phyloP scores from a whole-genome alignment of 30 jellyfish, hydroid and myxozoan species.

The Hydractinia symbiolongicarpus region DNA sequence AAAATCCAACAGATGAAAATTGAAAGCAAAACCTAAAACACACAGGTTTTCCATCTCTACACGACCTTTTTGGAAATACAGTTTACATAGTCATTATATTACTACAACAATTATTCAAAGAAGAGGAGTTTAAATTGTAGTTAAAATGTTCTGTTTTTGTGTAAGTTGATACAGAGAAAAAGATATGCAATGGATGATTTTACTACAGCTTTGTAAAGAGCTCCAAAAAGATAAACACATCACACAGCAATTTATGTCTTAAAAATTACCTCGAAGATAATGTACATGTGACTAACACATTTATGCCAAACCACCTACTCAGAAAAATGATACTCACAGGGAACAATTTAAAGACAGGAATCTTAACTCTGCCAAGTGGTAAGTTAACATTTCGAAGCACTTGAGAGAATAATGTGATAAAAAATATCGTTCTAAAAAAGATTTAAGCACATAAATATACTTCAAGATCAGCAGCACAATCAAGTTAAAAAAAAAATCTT shows the following conservation, averaged over 20 bases:
- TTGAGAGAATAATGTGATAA: constrained; percentile 75
- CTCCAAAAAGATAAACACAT: too few relatives aligned
- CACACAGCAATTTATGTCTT: too few relatives aligned
- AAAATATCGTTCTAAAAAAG: constrained; percentile 60
- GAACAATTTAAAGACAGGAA: constrained; percentile 63
- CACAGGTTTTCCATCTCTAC: background rate
- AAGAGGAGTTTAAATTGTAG: too few relatives aligned
- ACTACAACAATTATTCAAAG: background rate
- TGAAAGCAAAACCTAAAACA: constrained; percentile 57
- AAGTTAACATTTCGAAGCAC: constrained; percentile 37
- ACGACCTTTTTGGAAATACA: background rate
- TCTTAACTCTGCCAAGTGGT: constrained; percentile 42
- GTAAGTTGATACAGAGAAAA: too few relatives aligned
- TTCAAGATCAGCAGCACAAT: background rate
- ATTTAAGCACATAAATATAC: background rate
- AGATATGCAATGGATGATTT: too few relatives aligned
- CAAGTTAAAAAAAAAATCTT: background rate
- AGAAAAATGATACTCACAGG: constrained; percentile 50
- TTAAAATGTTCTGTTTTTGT: too few relatives aligned
- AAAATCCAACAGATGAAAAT: constrained; percentile 59
- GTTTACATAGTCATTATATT: background rate
- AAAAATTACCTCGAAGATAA: too few relatives aligned
- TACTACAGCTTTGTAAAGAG: too few relatives aligned
- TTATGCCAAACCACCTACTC: too few relatives aligned
- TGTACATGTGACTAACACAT: too few relatives aligned